Conservation (phyloP, 2,797 vertebrate genomes). For the Molossus alvarezi region DNA sequence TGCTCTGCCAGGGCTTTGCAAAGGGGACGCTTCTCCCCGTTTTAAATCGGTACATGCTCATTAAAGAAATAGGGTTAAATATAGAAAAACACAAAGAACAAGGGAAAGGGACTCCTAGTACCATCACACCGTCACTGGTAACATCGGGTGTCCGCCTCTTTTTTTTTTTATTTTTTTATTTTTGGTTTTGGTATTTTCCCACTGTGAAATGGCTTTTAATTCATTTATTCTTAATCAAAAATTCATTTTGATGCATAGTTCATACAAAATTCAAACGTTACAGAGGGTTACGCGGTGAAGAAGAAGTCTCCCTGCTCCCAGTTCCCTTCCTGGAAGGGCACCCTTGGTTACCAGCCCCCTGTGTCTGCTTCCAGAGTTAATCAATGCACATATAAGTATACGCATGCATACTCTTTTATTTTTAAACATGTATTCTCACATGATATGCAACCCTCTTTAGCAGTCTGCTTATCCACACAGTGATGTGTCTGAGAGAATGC, state of each 20-base stretch:
- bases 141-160: slow-evolving; percentile 55
- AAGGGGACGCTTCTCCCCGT: slow-evolving; percentile 5
- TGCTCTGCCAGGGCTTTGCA: slow-evolving; percentile 67
- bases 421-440: slow-evolving; percentile 47
- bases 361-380: slow-evolving; percentile 69
- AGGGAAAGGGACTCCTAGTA: neutral
- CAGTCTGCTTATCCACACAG: slow-evolving; percentile 15
- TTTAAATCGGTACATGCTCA: slow-evolving; percentile 75
- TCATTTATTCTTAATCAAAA: slow-evolving; percentile 79
- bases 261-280: slow-evolving; percentile 69
- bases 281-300: slow-evolving; percentile 61
- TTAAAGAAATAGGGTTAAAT: slow-evolving; percentile 76
- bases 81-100: slow-evolving; percentile 70
- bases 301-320: neutral
- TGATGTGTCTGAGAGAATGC: neutral
- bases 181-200: slow-evolving; percentile 56
- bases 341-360: slow-evolving; percentile 69
- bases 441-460: neutral
- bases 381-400: slow-evolving; percentile 74
- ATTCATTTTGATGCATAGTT: slow-evolving; percentile 67
- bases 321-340: slow-evolving; percentile 78
- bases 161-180: neutral
- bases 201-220: slow-evolving; percentile 74
- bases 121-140: neutral
- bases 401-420: slow-evolving; percentile 69